Evolutionary conservation across 2,113 vertebrate species (phyloP).

Genomic region (Paramisgurnus dabryanus): DNA sequence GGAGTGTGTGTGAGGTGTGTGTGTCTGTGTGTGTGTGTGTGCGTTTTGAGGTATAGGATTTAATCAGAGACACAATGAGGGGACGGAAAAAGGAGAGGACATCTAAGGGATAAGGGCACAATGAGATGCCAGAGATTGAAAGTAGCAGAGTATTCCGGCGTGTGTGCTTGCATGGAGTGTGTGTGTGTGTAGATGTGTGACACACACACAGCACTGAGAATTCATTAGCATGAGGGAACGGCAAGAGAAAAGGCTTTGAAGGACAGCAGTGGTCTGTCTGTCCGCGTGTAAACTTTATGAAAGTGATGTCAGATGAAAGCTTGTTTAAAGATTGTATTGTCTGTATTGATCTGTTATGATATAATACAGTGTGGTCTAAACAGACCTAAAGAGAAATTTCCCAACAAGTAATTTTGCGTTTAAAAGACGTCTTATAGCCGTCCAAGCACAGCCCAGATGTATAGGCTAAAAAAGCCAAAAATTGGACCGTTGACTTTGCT

Average conservation of each 20-base stretch:
- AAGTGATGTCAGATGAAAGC: background rate
- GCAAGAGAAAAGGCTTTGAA: slow-evolving; percentile 44
- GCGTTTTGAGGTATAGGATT: slow-evolving; percentile 58
- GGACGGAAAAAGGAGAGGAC: slow-evolving; percentile 73
- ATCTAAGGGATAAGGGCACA: slow-evolving; percentile 82
- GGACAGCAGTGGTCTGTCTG: slow-evolving; percentile 40
- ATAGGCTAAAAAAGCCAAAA: too few species aligned
- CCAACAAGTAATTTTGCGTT: too few species aligned
- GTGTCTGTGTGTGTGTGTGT: slow-evolving; percentile 53
- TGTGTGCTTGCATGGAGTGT: slow-evolving; percentile 42
- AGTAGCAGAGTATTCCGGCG: slow-evolving; percentile 33
- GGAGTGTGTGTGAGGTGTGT: slow-evolving; percentile 59
- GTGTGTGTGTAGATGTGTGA: background rate
- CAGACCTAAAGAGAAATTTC: too few species aligned
- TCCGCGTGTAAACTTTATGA: slow-evolving; percentile 23
- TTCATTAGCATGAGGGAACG: slow-evolving; percentile 50
- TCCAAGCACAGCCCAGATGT: too few species aligned
- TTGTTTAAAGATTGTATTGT: background rate
- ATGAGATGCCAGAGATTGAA: slow-evolving; percentile 72
- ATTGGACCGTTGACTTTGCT: too few species aligned
- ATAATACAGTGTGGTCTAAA: too few species aligned
- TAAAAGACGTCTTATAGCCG: too few species aligned
- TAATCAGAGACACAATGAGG: slow-evolving; percentile 78
- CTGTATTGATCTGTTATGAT: background rate
- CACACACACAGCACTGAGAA: slow-evolving; percentile 52